Evolutionary conservation across 2,888 invertebrate species (phyloP).

Genomic region (Melipona beecheii): DNA sequence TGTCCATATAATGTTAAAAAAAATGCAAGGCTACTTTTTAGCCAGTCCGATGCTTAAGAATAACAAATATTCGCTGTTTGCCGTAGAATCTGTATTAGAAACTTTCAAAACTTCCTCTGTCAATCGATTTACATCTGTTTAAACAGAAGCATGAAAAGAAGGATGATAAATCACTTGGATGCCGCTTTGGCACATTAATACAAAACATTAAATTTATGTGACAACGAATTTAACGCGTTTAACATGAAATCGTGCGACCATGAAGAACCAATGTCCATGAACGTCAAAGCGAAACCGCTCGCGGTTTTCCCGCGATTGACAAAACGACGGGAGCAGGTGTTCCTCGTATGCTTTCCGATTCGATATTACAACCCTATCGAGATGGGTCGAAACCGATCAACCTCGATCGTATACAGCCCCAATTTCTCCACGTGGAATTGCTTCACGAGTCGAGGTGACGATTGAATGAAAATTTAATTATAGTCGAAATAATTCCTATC

Average conservation of each 20-base stretch:
- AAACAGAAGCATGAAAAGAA: neutral
- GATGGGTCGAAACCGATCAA: neutral
- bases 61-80: neutral
- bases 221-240: slow-evolving; percentile 5
- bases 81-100: neutral
- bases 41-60: no score
- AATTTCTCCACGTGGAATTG: neutral
- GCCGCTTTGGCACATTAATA: no score
- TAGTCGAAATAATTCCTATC: neutral
- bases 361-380: neutral
- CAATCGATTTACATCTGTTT: neutral
- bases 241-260: slow-evolving; percentile 6
- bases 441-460: neutral
- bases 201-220: slow-evolving; percentile 16
- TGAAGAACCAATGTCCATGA: slow-evolving; percentile 1
- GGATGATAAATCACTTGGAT: neutral
- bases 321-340: slow-evolving; percentile 12
- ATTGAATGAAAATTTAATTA: neutral
- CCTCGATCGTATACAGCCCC: neutral
- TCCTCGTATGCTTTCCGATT: slow-evolving; percentile 2
- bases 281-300: slow-evolving; percentile 9
- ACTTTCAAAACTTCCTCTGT: neutral
- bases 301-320: slow-evolving; percentile 16
- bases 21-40: no score
- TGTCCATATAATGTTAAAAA: no score